phyloP scores from a whole-genome alignment of 1,140 invertebrate species.

The Penaeus japonicus region DNA sequence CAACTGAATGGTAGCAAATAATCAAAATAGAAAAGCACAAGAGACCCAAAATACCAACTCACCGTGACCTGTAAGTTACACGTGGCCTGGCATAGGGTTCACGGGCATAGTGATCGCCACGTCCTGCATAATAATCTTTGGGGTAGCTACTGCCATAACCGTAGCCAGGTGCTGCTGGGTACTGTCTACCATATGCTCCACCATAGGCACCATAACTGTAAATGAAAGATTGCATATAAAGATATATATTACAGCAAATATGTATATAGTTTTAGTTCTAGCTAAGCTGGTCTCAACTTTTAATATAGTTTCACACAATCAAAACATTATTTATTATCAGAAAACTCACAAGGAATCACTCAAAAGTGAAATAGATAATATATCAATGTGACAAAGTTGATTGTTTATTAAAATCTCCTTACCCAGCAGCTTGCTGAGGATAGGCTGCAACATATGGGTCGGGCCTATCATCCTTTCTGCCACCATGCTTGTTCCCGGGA shows the following conservation, averaged over 20 bases:
- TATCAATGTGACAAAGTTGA: too few species aligned
- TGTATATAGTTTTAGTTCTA: too few species aligned
- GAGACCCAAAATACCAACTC: not conserved
- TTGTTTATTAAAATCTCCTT: not conserved
- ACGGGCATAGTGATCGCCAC: conserved; percentile 50
- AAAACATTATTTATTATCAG: too few species aligned
- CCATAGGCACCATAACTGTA: conserved; percentile 44
- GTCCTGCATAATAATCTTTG: conserved; percentile 63
- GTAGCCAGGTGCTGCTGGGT: conserved; percentile 59
- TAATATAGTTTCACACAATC: too few species aligned
- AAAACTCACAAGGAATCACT: too few species aligned
- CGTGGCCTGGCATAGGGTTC: conserved; percentile 36
- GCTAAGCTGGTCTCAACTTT: too few species aligned
- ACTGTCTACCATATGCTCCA: conserved; percentile 24
- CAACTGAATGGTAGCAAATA: not conserved
- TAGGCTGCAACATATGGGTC: conserved; percentile 57
- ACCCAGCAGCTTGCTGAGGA: conserved; percentile 49
- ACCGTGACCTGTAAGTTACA: conserved; percentile 47
- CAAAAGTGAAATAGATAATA: too few species aligned
- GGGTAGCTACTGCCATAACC: conserved; percentile 62
- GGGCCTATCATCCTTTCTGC: conserved; percentile 56
- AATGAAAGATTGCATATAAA: not conserved
- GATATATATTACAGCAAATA: too few species aligned
- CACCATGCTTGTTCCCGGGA: conserved; percentile 70
- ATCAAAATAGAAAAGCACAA: not conserved